Base-by-base conservation (phyloP, 2,797 vertebrate species). In the Bufotes viridis region DNA sequence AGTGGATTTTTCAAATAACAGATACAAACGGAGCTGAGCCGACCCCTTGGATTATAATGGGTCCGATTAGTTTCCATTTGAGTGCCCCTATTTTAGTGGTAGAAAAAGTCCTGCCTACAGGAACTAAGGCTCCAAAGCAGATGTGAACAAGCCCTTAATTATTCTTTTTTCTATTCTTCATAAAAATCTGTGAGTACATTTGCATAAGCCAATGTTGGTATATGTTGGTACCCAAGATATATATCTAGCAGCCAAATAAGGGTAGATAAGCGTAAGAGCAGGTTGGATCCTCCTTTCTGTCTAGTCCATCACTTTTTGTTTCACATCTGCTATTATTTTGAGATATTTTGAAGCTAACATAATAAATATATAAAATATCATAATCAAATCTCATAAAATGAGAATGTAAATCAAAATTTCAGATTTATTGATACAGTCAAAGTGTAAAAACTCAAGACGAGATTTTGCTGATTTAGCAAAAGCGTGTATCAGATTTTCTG, bases 391-490 rank as follows among this genome's bases (percentile, higher is more conserved):
- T 20, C 18, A 34, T 20, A 60, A 24, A 15, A 78, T 55, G 13
- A 57, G 57, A n/a, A 53, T 26, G 69, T 60, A 72, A 4, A 24
- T 75, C 61, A 29, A 78, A 63, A 78, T 76, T 12, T 18, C 15
- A 78, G 10, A 22, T 55, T 29, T 18, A 65, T n/a, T 55, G n/a
- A 12, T 20, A 29, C 42, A 34, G 53, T 29, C 58, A 65, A 24
- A 63, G 58, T 26, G 7, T 61, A 51, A 74, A 72, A 34, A 72
- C 20, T 26, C 34, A 20, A 55, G 55, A 63, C 60, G 12, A 26
- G 24, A 72, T 72, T 72, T 79, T 80, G 87, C 76, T 88, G 87
- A 88, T 22, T 26, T 79, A 74, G 87, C 87, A 84, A 15, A 78
- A 22, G 7, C 51, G 12, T 29, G 7, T 29, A 34, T 70, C 42